Evolutionary conservation across 1,140 invertebrate genomes (phyloP), one percentile per base, ranked within the genome.

Genomic region (Formica exsecta): DNA sequence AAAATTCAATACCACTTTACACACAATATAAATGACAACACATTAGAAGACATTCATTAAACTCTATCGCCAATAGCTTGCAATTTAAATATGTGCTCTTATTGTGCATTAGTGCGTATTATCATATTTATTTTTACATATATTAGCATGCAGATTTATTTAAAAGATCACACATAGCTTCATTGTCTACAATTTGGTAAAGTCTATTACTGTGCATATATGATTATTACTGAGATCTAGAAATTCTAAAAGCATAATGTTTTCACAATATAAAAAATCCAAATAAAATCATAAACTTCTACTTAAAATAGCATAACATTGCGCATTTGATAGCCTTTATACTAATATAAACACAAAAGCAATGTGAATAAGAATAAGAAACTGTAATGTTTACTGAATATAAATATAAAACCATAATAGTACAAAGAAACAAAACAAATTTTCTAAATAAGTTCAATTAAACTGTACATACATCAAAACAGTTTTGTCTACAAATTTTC

Each of bases 321-420:
- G 54, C 41, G 6, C 29, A 13, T 71, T 71, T 4, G 3, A 61
- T 6, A 29, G 3, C 38, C 13, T 51, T n/a, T 71, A 44, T 9
- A n/a, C 41, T 16, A 19, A 19, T 51, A 38, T 11, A 76, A 74
- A 44, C 13, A 61, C 16, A 61, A 84, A 71, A 71, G 11, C 59
- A 73, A 81, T n/a, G n/a, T 51, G 44, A 85, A 36, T 41, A 57
- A 57, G 65, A 64, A 36, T 41, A 83, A 76, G 11, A 73, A 48
- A 54, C 25, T 70, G n/a, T 80, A 76, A 68, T 80, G 51, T 75
- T 79, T 6, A 61, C 71, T 85, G 19, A 57, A 61, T 36, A 57
- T 3, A 32, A 32, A 32, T 32, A 32, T 32, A 87, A 68, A 68
- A 25, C 29, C 1, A 19, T 16, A 64, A 59, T 41, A 32, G 0